phyloP scores from a whole-genome alignment of 2,113 vertebrate species.

The Propithecus coquereli region DNA sequence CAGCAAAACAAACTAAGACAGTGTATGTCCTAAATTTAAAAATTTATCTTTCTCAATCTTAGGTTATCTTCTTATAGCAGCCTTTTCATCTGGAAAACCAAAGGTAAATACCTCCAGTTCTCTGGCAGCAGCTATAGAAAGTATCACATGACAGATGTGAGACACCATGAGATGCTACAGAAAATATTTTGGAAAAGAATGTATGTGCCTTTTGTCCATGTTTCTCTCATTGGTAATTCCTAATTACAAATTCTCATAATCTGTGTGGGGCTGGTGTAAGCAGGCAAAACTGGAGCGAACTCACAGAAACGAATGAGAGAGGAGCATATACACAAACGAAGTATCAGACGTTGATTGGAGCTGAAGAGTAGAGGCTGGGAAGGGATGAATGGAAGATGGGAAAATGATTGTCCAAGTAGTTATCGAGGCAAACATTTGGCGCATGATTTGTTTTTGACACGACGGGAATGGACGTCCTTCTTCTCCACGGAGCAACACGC shows the following conservation, averaged over 20 bases:
- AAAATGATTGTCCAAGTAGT: conserved; percentile 33
- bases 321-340: background rate
- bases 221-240: background rate
- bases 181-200: background rate
- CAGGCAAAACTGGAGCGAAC: background rate
- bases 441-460: conserved; percentile 63
- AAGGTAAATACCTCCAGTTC: background rate
- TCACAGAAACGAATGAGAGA: background rate
- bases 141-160: background rate
- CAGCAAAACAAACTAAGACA: too few relatives aligned
- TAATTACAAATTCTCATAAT: background rate
- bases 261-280: background rate
- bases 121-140: background rate
- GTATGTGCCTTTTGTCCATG: background rate
- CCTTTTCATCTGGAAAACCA: background rate
- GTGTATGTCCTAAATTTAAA: background rate
- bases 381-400: background rate
- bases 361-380: background rate
- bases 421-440: conserved; percentile 58
- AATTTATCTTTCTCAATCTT: background rate
- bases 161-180: background rate
- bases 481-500: conserved; percentile 34
- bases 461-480: conserved; percentile 49
- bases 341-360: background rate
- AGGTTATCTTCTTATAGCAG: background rate